Conservation (phyloP, 2,888 invertebrate genomes). For the Drosophila ochracea region DNA sequence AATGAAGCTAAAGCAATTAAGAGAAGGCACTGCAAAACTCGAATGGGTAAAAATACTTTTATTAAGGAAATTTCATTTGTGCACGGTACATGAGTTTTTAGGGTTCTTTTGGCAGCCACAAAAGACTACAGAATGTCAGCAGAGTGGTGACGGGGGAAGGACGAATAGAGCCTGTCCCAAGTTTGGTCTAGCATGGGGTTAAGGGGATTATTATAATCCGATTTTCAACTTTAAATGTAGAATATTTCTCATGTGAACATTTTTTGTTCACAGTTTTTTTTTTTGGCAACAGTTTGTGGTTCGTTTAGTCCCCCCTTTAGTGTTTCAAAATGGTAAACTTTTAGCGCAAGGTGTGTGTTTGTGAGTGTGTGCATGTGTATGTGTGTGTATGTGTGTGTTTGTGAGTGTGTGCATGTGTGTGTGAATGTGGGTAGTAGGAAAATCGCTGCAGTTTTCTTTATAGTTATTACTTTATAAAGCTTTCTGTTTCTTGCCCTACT, state of each 20-base stretch:
- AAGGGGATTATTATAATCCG: conserved; percentile 77
- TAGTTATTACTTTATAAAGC: conserved; percentile 78
- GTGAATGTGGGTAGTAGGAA: conserved; percentile 27
- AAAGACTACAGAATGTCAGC: conserved; percentile 68
- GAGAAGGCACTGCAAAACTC: conserved; percentile 38
- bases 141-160: conserved; percentile 22
- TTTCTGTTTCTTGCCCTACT: conserved; percentile 45
- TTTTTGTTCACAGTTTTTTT: conserved; percentile 34
- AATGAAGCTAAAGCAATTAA: conserved; percentile 76
- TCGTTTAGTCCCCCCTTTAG: conserved; percentile 16
- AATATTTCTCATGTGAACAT: conserved; percentile 44
- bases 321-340: conserved; percentile 24
- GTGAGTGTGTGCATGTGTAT: no score
- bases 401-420: background rate
- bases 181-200: conserved; percentile 26
- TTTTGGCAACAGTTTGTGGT: conserved; percentile 46
- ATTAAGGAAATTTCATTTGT: conserved; percentile 20
- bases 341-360: conserved; percentile 2
- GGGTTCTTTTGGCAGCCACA: conserved; percentile 59
- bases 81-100: conserved; percentile 31
- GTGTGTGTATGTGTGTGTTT: background rate
- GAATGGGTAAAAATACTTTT: conserved; percentile 41
- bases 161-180: background rate
- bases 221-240: conserved; percentile 73
- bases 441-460: conserved; percentile 77